Percentiles rank a stretch among this genome's conserved stretches.
Evolutionary conservation across 1,140 invertebrate species (phyloP).

Genomic region (Doryteuthis pealeii): DNA sequence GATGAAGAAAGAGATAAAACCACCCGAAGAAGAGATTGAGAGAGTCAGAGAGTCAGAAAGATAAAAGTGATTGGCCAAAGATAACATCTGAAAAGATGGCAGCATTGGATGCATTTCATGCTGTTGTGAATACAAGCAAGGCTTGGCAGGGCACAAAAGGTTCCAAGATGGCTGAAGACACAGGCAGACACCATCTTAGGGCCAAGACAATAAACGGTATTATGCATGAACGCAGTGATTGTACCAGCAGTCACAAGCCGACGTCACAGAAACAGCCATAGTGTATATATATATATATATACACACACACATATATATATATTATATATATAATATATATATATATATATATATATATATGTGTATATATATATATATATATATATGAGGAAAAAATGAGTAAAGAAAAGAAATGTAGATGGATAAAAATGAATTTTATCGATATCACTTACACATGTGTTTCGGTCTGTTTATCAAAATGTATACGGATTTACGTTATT

Average conservation of each 20-base stretch:
- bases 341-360: too few relatives aligned
- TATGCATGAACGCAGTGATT: background rate
- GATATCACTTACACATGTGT: too few relatives aligned
- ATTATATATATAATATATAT: too few relatives aligned
- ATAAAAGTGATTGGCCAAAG: background rate
- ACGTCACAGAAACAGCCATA: constrained; percentile 2
- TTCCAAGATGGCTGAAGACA: background rate
- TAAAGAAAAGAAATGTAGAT: too few relatives aligned
- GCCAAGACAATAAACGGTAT: background rate
- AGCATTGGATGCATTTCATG: background rate
- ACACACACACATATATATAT: too few relatives aligned
- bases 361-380: too few relatives aligned
- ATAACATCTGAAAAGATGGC: background rate
- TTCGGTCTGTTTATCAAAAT: too few relatives aligned
- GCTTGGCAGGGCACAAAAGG: background rate
- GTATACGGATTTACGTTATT: too few relatives aligned
- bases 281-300: too few relatives aligned
- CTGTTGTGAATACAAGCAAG: background rate
- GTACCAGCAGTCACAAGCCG: background rate
- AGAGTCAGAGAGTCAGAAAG: background rate
- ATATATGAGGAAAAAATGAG: too few relatives aligned
- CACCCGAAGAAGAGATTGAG: background rate
- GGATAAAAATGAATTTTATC: too few relatives aligned
- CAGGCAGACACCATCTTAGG: background rate
- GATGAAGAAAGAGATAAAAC: background rate